phyloP scores from a whole-genome alignment of 2,113 vertebrate genomes.

The Hymenochirus boettgeri region DNA sequence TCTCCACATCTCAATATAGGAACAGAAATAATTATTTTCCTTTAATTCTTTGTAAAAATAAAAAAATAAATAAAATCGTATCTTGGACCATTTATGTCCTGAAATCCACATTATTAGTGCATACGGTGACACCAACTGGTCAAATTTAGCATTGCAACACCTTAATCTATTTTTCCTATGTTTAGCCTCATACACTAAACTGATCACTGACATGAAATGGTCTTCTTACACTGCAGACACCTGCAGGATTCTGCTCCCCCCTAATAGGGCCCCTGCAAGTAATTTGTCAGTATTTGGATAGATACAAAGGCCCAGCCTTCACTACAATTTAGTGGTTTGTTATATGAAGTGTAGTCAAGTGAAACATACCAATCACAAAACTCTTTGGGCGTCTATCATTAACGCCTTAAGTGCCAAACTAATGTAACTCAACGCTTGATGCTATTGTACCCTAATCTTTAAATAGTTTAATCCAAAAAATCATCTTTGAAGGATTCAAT shows the following conservation, averaged over 20 bases:
- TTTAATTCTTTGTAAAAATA: slow-evolving; percentile 24
- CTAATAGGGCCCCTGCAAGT: background rate
- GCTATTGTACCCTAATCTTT: too few species aligned
- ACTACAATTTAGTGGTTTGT: background rate
- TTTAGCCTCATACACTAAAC: slow-evolving; percentile 17
- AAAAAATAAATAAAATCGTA: too few species aligned
- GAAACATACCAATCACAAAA: background rate
- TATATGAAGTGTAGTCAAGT: background rate
- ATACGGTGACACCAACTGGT: slow-evolving; percentile 56
- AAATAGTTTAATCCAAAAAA: too few species aligned
- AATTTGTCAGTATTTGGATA: background rate
- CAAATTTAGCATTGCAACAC: slow-evolving; percentile 16
- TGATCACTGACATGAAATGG: slow-evolving; percentile 8
- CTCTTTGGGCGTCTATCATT: background rate
- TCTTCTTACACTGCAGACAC: slow-evolving; percentile 18
- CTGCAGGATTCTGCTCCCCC: slow-evolving; percentile 18
- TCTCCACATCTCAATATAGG: slow-evolving; percentile 7
- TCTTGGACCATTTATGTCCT: too few species aligned
- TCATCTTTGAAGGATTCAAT: too few species aligned
- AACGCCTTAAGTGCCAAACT: background rate
- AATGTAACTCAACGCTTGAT: background rate
- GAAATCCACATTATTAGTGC: slow-evolving; percentile 22
- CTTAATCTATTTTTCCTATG: background rate
- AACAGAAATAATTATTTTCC: slow-evolving; percentile 31
- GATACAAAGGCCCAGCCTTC: background rate